phyloP scores from a whole-genome alignment of 2,888 invertebrate genomes.

The Notodonta dromedarius region DNA sequence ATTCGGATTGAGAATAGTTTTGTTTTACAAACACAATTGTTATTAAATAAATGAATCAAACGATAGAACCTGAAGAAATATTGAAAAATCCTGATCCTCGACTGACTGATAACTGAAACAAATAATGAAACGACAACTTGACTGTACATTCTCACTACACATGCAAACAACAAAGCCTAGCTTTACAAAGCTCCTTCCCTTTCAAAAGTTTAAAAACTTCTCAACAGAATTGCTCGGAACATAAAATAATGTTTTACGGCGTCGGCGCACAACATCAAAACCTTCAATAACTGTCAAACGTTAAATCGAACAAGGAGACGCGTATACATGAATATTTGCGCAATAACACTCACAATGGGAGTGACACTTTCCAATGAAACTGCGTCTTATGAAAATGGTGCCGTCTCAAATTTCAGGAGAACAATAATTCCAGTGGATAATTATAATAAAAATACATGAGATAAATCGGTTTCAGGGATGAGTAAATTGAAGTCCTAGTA shows the following conservation, averaged over 20 bases:
- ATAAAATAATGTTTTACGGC: constrained; percentile 81
- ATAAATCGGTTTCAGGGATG: no score
- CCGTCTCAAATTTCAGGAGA: background rate
- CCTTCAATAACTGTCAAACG: constrained; percentile 71
- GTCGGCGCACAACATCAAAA: constrained; percentile 72
- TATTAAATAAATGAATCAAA: no score
- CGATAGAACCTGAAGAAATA: no score
- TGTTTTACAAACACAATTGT: no score
- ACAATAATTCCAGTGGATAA: constrained; percentile 7
- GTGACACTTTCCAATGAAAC: constrained; percentile 39
- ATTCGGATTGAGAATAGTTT: no score
- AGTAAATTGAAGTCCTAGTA: no score
- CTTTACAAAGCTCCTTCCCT: constrained; percentile 64
- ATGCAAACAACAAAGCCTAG: constrained; percentile 70
- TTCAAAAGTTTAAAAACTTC: constrained; percentile 71
- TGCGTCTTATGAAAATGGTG: constrained; percentile 14
- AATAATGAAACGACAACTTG: constrained; percentile 24
- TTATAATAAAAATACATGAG: background rate
- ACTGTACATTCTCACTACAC: constrained; percentile 50
- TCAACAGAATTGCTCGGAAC: constrained; percentile 66
- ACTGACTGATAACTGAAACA: no score
- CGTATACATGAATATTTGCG: constrained; percentile 51
- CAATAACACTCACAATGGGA: constrained; percentile 44
- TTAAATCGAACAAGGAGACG: constrained; percentile 58
- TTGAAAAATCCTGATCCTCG: no score